Base-by-base conservation (phyloP, 2,113 vertebrate genomes). In the Phylloscopus trochilus region DNA sequence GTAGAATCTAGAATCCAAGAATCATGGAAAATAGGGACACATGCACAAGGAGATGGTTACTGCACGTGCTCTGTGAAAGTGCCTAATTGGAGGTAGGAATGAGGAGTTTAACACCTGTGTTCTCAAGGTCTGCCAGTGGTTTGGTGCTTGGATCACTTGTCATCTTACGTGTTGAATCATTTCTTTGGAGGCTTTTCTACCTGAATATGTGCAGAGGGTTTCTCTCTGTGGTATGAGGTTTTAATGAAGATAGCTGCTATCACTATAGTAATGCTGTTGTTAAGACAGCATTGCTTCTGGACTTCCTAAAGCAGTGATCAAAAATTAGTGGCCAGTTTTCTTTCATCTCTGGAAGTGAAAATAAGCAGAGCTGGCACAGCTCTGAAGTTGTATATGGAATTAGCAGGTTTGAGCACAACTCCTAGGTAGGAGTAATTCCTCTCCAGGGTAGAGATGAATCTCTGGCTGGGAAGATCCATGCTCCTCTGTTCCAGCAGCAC, bases 401-500 rank as follows among this genome's bases (percentile, higher is more conserved):
- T 2, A 9, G 15, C 47, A 39, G 41, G 37, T 81, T 37, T 22
- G 30, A 62, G 41, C 3, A 16, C 9, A 26, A 6, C 41, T 59
- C 58, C 1, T 3, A 27, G 58, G 28, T 58, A 43, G 82, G 66
- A 75, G 28, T 28, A 22, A 15, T n/a, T 55, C 30, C 6, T 62
- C 47, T 33, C 30, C 35, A 15, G 63, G 0, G 10, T 11, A 24
- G 14, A 35, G 53, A 2, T 14, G 49, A 27, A 27, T 11, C 33
- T 35, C 15, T 47, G 60, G 27, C 51, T 5, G 2, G 66, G 19
- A 62, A 56, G 24, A 46, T 62, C 37, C 0, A 0, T 10, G 37
- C 19, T 56, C 27, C 55, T 72, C 30, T 74, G 79, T 43, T 47
- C 73, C 30, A 53, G 76, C 15, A 10, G 46, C 69, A 62, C 27